phyloP scores from a whole-genome alignment of 1,140 invertebrate genomes.

The Scaptomyza montana region DNA sequence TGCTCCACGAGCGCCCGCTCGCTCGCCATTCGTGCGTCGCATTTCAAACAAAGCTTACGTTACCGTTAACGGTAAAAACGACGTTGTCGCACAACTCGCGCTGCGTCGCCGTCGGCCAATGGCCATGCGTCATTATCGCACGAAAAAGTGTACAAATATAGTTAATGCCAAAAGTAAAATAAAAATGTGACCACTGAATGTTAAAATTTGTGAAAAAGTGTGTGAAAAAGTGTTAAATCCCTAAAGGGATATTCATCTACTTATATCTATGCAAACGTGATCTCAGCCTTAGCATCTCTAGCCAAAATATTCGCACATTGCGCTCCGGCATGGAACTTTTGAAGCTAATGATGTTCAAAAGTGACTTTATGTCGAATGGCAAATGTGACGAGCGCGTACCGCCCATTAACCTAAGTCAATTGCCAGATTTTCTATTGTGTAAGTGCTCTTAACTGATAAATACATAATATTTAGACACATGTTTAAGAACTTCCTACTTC shows the following conservation, averaged over 20 bases:
- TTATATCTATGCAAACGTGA: not conserved
- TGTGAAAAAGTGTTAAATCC: conserved; percentile 47
- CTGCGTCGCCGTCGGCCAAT: conserved; percentile 48
- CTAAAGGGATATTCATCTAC: not conserved
- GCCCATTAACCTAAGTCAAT: conserved; percentile 88
- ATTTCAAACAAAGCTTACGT: conserved; percentile 50
- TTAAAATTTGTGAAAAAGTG: conserved; percentile 46
- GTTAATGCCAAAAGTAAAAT: not conserved
- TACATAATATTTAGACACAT: not conserved
- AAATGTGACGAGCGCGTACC: conserved; percentile 86
- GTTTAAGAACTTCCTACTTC: not conserved
- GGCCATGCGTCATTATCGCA: conserved; percentile 45
- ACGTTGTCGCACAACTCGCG: not conserved
- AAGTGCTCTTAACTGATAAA: conserved; percentile 67
- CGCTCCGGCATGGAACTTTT: conserved; percentile 79
- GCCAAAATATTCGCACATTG: not conserved
- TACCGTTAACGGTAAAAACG: conserved; percentile 56
- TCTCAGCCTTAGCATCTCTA: conserved; percentile 1
- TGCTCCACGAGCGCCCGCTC: conserved; percentile 48
- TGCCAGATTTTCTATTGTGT: conserved; percentile 90
- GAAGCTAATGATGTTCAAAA: conserved; percentile 84
- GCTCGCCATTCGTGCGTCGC: conserved; percentile 52
- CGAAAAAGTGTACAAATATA: conserved; percentile 30
- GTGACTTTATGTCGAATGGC: conserved; percentile 83
- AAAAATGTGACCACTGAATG: conserved; percentile 47